Evolutionary conservation across 2,888 invertebrate genomes (phyloP).

Genomic region (Dynastes hyllus): DNA sequence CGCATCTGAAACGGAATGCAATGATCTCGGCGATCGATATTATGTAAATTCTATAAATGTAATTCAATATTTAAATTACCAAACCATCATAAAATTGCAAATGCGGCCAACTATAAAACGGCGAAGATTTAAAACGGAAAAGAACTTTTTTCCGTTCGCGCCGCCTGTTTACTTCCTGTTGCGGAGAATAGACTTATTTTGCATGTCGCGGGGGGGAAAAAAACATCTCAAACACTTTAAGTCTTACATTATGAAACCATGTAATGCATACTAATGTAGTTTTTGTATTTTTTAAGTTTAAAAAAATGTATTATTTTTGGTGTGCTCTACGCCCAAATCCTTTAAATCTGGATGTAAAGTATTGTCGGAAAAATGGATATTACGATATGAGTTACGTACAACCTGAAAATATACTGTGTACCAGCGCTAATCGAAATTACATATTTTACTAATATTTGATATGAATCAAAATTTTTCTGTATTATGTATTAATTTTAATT

Average conservation of each 20-base stretch:
- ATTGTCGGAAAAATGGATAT: no score
- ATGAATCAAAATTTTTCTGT: no score
- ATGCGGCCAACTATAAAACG: conserved; percentile 64
- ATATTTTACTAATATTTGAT: no score
- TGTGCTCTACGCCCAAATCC: background rate
- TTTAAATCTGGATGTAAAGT: no score
- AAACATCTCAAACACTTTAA: conserved; percentile 65
- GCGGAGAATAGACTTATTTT: conserved; percentile 64
- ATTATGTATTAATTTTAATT: no score
- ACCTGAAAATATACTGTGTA: no score
- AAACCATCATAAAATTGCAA: conserved; percentile 55
- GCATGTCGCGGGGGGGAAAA: conserved; percentile 64
- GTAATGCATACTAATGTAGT: conserved; percentile 57
- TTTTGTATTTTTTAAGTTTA: no score
- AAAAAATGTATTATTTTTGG: conserved; percentile 11
- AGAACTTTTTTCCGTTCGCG: conserved; percentile 64
- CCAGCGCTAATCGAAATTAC: no score
- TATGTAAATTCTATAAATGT: conserved; percentile 49
- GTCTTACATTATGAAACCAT: conserved; percentile 57
- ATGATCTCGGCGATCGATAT: conserved; percentile 32
- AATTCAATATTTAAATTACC: conserved; percentile 54
- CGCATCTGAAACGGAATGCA: background rate
- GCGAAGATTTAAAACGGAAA: conserved; percentile 67
- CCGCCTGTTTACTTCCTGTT: conserved; percentile 65
- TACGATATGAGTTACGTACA: no score